phyloP scores from a whole-genome alignment of 2,113 vertebrate genomes.

The Verasper variegatus region DNA sequence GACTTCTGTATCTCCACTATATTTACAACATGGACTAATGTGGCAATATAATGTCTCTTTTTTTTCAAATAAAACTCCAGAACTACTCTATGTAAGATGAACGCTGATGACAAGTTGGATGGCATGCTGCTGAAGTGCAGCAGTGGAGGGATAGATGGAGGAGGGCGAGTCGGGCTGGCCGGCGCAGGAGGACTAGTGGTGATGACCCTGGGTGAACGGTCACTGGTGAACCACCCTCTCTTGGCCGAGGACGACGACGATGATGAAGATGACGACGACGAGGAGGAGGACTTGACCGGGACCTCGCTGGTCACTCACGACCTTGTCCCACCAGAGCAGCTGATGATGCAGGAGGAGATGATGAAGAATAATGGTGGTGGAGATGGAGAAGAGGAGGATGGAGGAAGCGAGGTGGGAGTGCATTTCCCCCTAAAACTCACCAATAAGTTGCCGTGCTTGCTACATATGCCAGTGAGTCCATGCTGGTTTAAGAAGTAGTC shows the following conservation, averaged over 20 bases:
- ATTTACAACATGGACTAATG: neutral
- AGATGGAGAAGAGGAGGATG: conserved; percentile 86
- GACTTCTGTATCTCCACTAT: neutral
- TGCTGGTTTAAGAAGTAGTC: conserved; percentile 50
- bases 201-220: conserved; percentile 90
- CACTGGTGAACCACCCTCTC: conserved; percentile 91
- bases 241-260: conserved; percentile 85
- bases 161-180: conserved; percentile 80
- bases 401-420: conserved; percentile 84
- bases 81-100: conserved; percentile 87
- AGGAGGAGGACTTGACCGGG: conserved; percentile 87
- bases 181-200: conserved; percentile 76
- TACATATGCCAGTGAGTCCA: conserved; percentile 94
- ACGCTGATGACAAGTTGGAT: conserved; percentile 96
- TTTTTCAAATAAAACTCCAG: conserved; percentile 5
- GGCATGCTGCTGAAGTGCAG: conserved; percentile 97
- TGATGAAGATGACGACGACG: conserved; percentile 78
- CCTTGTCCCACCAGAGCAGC: conserved; percentile 94
- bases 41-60: neutral
- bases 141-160: conserved; percentile 80
- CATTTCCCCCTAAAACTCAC: conserved; percentile 88
- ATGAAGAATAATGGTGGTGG: conserved; percentile 91
- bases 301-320: conserved; percentile 91
- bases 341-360: conserved; percentile 98
- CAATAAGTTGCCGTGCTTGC: conserved; percentile 92